Evolutionary conservation across 1,140 invertebrate species (phyloP).

Genomic region (Notospermus geniculatus): DNA sequence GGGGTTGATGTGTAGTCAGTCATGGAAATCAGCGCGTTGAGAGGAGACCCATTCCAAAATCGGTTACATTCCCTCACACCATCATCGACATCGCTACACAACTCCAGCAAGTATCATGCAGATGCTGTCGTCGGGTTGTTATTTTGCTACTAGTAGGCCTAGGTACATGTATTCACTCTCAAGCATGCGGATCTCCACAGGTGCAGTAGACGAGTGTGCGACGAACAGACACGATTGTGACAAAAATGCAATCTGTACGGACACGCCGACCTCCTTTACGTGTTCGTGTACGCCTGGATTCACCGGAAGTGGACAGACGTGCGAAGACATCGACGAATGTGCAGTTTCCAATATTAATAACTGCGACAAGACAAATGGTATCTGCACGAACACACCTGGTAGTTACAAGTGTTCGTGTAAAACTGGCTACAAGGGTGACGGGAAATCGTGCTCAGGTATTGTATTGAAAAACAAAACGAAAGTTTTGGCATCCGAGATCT

Average conservation of each 20-base stretch:
- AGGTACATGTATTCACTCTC: too few species aligned
- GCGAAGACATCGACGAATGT: constrained; percentile 33
- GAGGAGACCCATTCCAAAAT: too few species aligned
- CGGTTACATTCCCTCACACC: too few species aligned
- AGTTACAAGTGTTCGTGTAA: constrained; percentile 67
- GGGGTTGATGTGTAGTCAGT: too few species aligned
- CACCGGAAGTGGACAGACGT: constrained; percentile 24
- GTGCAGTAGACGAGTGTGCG: constrained; percentile 27
- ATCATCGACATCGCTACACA: too few species aligned
- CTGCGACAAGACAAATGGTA: constrained; percentile 21
- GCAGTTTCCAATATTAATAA: neutral
- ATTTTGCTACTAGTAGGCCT: too few species aligned
- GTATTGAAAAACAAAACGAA: too few species aligned
- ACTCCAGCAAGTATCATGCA: too few species aligned
- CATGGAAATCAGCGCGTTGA: too few species aligned
- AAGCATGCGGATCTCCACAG: too few species aligned
- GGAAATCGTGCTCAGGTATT: constrained; percentile 23
- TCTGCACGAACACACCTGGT: constrained; percentile 81
- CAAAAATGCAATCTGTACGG: constrained; percentile 15
- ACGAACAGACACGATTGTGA: constrained; percentile 14
- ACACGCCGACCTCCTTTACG: constrained; percentile 5
- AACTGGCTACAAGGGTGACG: constrained; percentile 25
- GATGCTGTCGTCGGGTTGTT: too few species aligned
- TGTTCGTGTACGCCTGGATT: constrained; percentile 15
- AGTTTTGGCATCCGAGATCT: too few species aligned